phyloP scores from a whole-genome alignment of 2,888 invertebrate species.

The Apamea anceps region DNA sequence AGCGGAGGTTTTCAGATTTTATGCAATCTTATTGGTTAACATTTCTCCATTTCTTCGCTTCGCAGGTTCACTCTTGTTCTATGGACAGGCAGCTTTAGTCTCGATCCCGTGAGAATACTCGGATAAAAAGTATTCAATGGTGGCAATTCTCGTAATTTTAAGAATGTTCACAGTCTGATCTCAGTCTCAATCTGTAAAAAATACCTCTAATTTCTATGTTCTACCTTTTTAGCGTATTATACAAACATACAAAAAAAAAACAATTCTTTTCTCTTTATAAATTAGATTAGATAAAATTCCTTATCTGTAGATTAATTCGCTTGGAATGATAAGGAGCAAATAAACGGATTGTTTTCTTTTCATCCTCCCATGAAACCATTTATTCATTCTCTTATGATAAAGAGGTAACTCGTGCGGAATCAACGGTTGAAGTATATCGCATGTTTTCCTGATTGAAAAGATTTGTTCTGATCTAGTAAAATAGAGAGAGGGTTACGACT shows the following conservation, averaged over 20 bases:
- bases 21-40: too few relatives aligned
- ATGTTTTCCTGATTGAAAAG: conserved; percentile 31
- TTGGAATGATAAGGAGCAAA: conserved; percentile 22
- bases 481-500: neutral
- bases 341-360: conserved; percentile 43
- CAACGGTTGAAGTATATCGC: conserved; percentile 10
- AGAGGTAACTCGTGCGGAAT: conserved; percentile 43
- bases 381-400: conserved; percentile 38
- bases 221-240: neutral
- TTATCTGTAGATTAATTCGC: neutral
- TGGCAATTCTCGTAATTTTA: too few relatives aligned
- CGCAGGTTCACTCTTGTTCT: too few relatives aligned
- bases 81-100: neutral
- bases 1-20: too few relatives aligned
- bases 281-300: neutral
- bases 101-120: neutral
- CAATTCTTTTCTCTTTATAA: neutral
- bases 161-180: too few relatives aligned
- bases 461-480: conserved; percentile 23
- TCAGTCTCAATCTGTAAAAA: too few relatives aligned
- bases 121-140: too few relatives aligned
- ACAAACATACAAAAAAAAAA: too few relatives aligned
- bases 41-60: too few relatives aligned
- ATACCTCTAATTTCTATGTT: neutral
- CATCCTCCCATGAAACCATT: conserved; percentile 34